These are phyloP conservation scores for Serrognathus titanus DNA, from an alignment of 2,888 invertebrate genomes.

Conservation along the genomic window DNA sequence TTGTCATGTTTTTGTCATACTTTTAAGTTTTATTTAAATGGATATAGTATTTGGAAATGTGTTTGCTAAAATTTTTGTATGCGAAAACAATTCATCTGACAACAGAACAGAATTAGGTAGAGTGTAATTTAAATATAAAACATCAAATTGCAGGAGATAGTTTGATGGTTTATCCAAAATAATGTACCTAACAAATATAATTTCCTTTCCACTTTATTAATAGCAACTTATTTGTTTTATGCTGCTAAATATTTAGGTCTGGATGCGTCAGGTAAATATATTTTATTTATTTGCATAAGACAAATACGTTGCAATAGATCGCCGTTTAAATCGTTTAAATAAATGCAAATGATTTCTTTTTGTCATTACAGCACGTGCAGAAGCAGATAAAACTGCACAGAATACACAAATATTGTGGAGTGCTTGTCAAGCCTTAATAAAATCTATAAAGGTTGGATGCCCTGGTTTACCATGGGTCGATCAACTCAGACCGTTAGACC, in stretches of 20 bases:
- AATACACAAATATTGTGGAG: conserved; percentile 91
- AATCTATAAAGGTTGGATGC: conserved; percentile 66
- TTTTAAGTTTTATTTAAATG: conserved; percentile 11
- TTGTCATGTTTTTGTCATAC: conserved; percentile 3
- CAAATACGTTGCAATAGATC: conserved; percentile 15
- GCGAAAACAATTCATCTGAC: neutral
- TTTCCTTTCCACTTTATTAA: too few relatives aligned
- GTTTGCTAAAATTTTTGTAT: conserved; percentile 12
- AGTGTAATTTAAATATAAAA: too few relatives aligned
- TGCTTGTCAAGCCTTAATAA: conserved; percentile 83
- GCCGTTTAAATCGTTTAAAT: neutral
- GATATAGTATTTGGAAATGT: conserved; percentile 15
- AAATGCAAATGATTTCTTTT: conserved; percentile 1
- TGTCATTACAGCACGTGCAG: conserved; percentile 60
- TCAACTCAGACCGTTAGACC: conserved; percentile 59
- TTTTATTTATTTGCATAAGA: conserved; percentile 18
- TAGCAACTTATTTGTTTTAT: conserved; percentile 29
- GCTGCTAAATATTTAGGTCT: conserved; percentile 23
- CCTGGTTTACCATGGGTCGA: conserved; percentile 56
- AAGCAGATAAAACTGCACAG: conserved; percentile 69
- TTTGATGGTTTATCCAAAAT: too few relatives aligned
- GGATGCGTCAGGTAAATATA: conserved; percentile 24
- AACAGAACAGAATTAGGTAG: neutral
- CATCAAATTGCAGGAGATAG: too few relatives aligned
- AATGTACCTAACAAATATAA: too few relatives aligned